phyloP scores from a whole-genome alignment of 2,113 vertebrate genomes.

The Pelecanoides urinatrix region DNA sequence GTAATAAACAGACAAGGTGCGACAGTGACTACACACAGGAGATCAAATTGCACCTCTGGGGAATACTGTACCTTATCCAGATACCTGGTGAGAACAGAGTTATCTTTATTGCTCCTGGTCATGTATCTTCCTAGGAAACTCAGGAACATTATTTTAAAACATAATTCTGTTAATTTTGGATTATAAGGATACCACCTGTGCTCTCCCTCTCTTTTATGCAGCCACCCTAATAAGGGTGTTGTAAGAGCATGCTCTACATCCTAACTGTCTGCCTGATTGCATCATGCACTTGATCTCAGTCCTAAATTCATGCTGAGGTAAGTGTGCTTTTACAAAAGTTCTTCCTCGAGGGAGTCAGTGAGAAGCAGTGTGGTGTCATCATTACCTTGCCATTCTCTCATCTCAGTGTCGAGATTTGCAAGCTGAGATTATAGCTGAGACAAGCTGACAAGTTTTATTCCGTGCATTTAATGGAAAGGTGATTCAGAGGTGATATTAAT shows the following conservation, averaged over 20 bases:
- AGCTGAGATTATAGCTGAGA: neutral
- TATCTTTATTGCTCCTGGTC: neutral
- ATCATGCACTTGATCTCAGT: neutral
- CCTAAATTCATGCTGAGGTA: conserved; percentile 4
- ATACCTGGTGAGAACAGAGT: conserved; percentile 15
- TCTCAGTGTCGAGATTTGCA: neutral
- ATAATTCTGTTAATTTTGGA: neutral
- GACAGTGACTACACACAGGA: conserved; percentile 70
- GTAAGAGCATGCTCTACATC: neutral
- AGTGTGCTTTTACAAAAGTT: neutral
- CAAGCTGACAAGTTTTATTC: neutral
- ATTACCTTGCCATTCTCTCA: neutral
- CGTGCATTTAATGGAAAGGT: neutral
- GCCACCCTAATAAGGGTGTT: neutral
- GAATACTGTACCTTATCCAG: conserved; percentile 16
- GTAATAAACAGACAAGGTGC: conserved; percentile 65
- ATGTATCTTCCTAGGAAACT: neutral
- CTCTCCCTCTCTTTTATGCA: neutral
- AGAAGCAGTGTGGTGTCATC: neutral
- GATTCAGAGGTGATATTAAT: neutral
- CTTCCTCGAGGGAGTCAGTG: neutral
- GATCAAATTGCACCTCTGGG: conserved; percentile 66
- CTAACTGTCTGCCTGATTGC: neutral
- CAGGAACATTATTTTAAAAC: neutral
- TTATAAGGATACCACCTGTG: neutral